phyloP scores from a whole-genome alignment of 1,140 invertebrate genomes.

The Thrips palmi region DNA sequence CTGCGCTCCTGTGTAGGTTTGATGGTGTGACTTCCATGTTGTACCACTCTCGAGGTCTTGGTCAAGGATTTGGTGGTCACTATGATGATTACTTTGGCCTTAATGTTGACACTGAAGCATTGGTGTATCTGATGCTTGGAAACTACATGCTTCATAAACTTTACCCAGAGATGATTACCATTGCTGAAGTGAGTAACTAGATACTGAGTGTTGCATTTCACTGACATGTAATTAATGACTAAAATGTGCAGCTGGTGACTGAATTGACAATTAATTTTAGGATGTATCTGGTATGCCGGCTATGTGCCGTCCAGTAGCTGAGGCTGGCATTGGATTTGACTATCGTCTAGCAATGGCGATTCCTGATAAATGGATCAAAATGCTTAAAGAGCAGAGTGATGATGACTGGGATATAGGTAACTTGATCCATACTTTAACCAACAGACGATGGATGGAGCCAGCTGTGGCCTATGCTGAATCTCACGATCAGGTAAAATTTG shows the following conservation, averaged over 20 bases:
- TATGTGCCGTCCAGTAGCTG: slow-evolving; percentile 74
- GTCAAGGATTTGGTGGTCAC: slow-evolving; percentile 80
- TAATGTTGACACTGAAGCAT: slow-evolving; percentile 88
- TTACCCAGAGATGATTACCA: slow-evolving; percentile 72
- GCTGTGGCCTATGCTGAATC: slow-evolving; percentile 94
- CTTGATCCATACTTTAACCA: slow-evolving; percentile 86
- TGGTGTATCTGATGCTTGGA: slow-evolving; percentile 90
- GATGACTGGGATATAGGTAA: slow-evolving; percentile 91
- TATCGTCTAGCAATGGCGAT: slow-evolving; percentile 96
- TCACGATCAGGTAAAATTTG: slow-evolving; percentile 64
- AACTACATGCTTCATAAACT: slow-evolving; percentile 80
- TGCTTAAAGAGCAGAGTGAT: slow-evolving; percentile 65
- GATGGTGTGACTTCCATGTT: slow-evolving; percentile 99
- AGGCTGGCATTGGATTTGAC: slow-evolving; percentile 94
- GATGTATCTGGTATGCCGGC: slow-evolving; percentile 99
- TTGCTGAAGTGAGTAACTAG: slow-evolving; percentile 61
- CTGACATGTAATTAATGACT: too few relatives aligned
- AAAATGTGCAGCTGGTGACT: not conserved
- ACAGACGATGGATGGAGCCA: slow-evolving; percentile 88
- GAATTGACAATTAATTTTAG: slow-evolving; percentile 22
- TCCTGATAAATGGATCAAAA: slow-evolving; percentile 97
- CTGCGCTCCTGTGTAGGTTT: slow-evolving; percentile 37
- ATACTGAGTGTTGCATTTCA: slow-evolving; percentile 9
- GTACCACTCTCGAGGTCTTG: slow-evolving; percentile 89
- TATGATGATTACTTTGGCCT: slow-evolving; percentile 97